Base-by-base conservation (phyloP, 2,888 invertebrate genomes). In the Pammene aurita region DNA sequence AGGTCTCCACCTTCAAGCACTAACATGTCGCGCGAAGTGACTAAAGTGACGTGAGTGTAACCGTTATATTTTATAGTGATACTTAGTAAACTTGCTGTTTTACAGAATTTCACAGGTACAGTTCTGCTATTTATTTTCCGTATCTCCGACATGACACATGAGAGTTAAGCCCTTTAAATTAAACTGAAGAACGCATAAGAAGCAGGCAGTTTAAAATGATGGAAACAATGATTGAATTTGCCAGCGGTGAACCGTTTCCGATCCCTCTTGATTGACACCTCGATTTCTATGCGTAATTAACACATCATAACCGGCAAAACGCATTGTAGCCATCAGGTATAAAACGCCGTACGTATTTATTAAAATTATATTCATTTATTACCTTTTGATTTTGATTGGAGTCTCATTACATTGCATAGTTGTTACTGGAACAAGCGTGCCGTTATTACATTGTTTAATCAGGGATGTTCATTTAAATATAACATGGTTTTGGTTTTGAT, bases 251-350 rank as follows among this genome's bases (percentile, higher is more conserved):
- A 48, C 52, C 34, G 44, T 54, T 61, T 67, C 61, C 67, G 54
- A 41, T 61, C 35, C 41, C 48, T 48, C 35, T 11, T 66, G 67
- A 67, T 67, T 67, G 68, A 68, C 68, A 58, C 50, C 44, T 1
- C 38, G 68, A 68, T 68, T 68, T 64, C 68, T 64, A 64, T 44
- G 35, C 64, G 64, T 61, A 68, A 68, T 64, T 52, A 63, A 7
- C 54, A 7, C 54, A 38, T 52, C 42, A 60, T 50, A 58, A 68
- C 57, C 68, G 63, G 67, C 44, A 55, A 44, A 14, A 44, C 35
- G 34, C 16, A 54, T 14, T 54, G 14, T 11, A 18, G 7, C 11
- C 34, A 5, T 7, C 55, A 55, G 0, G 5, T 34, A 5, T 0
- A 16, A n/a, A 44, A 54, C 7, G 13, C 5, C 63, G 16, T 64